Percentiles rank a stretch among this genome's conserved stretches.
phyloP scores from a whole-genome alignment of 2,888 invertebrate genomes.

The Myopa testacea region DNA sequence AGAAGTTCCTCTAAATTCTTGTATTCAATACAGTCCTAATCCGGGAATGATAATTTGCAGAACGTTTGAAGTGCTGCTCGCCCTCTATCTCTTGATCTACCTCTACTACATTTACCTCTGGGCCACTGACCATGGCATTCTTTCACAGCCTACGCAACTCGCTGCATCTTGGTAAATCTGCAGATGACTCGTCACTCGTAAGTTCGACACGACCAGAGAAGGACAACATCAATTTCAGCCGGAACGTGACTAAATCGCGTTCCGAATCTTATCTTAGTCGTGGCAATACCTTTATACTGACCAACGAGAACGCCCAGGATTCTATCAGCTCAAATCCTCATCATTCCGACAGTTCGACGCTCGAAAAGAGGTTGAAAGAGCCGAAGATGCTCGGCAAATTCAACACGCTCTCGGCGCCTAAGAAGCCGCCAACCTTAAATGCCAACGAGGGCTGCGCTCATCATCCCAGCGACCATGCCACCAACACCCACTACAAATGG shows the following conservation, averaged over 20 bases:
- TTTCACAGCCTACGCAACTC: conserved; percentile 65
- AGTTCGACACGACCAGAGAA: too few species aligned
- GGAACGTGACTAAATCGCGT: too few species aligned
- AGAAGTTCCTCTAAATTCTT: too few species aligned
- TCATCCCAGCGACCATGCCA: conserved; percentile 60
- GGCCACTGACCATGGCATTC: conserved; percentile 61
- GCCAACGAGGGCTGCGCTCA: not conserved
- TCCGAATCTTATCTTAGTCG: too few species aligned
- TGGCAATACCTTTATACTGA: too few species aligned
- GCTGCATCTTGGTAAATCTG: conserved; percentile 60
- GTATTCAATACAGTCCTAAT: too few species aligned
- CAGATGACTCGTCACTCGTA: conserved; percentile 56
- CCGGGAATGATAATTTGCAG: not conserved
- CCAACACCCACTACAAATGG: conserved; percentile 65
- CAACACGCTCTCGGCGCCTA: conserved; percentile 65
- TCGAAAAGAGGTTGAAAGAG: conserved; percentile 11
- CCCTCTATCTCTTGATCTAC: not conserved
- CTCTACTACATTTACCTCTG: not conserved
- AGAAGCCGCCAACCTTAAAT: conserved; percentile 49
- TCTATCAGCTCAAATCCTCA: too few species aligned
- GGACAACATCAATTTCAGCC: too few species aligned
- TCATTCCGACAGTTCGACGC: not conserved
- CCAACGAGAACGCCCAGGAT: too few species aligned
- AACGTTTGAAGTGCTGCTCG: not conserved
- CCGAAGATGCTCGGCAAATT: conserved; percentile 60